Evolutionary conservation across 2,113 vertebrate species (phyloP), one percentile per base, ranked within the genome.

Genomic region (Calypte anna): DNA sequence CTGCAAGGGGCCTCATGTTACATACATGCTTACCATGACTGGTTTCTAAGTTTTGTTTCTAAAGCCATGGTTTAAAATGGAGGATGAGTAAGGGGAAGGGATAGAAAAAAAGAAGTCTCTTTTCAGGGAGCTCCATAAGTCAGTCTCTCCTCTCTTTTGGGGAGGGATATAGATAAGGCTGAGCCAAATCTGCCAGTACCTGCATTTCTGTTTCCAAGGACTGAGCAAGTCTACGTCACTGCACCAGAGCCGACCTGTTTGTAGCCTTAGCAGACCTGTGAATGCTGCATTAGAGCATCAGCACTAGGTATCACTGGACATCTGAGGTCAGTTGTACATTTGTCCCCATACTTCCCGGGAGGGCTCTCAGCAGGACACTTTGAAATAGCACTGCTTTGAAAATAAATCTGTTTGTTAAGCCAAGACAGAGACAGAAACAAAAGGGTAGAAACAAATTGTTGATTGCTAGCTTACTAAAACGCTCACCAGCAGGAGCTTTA

Each of bases 401-500:
- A 95, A 93, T 74, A 88, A 90, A 88, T 93, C 79, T 91, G 55
- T 90, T 40, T 33, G 28, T 93, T 88, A 94, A 96, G 91, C 79
- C 95, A 90, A 95, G 75, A 62, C 79, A 72, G 78, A 82, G 69
- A 64, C 1, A 1, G 91, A 96, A 94, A 95, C 82, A 94, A 96
- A 91, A 78, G 80, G 46, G 57, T 70, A 96, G 79, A 74, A 93
- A 91, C 72, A 94, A 96, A 95, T 79, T 90, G 91, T 91, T 94
- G 91, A 96, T 91, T 86, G 79, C 82, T 88, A 75, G 80, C 82
- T 83, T 91, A 88, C 91, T 91, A 86, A 90, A 96, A 96, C 69
- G 80, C 86, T 96, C 54, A 91, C 88, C 83, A 75, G 78, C 64
- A 88, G 91, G 86, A 88, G 80, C 68, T 89, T 91, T 93, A 94